Evolutionary conservation across 2,797 vertebrate species (phyloP), one percentile per base, ranked within the genome.

Genomic region (Balearica regulorum): DNA sequence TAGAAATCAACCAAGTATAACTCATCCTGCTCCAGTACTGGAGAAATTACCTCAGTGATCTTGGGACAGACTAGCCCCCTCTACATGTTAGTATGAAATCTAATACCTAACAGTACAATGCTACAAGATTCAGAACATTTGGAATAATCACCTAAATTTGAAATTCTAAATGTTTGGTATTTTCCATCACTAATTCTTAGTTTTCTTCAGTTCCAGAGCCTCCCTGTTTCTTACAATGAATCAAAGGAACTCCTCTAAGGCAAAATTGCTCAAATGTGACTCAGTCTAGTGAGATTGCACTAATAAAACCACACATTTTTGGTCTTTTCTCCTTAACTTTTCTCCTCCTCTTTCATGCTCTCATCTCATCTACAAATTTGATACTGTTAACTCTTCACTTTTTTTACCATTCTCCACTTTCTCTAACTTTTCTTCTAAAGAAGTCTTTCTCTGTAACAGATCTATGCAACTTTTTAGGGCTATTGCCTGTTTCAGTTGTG

Each of bases 181-280:
- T 96, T 94, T 92, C 65, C 31, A 19, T 69, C 72, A 72, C 33
- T 90, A 90, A 76, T 92, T 91, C 54, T 92, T 91, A 49, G 53
- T 86, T 87, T 95, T 88, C 54, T 93, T 80, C 2, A 4, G 61
- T 83, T 93, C 58, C 82, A 79, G 61, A 86, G 15, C 31, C 43
- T 91, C 54, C 33, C 72, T 93, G 51, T 83, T 88, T 95, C 86
- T 93, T 93, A 57, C 79, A 57, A 72, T 55, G 79, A 81, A 81
- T 95, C 72, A 91, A 91, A 96, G 62, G 33, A 95, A 66, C 28
- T 86, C 46, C 85, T 96, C 79, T 91, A 76, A 91, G 76, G 94
- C 82, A 96, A 91, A 95, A 91, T 93, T 94, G 55, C 89, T 91
- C 83, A 91, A 31, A 54, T 49, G 29, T 75, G 54, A 90, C 43